These are phyloP conservation scores for Gila robusta DNA, from an alignment of 2,797 vertebrate species.

Conservation along the genomic window DNA sequence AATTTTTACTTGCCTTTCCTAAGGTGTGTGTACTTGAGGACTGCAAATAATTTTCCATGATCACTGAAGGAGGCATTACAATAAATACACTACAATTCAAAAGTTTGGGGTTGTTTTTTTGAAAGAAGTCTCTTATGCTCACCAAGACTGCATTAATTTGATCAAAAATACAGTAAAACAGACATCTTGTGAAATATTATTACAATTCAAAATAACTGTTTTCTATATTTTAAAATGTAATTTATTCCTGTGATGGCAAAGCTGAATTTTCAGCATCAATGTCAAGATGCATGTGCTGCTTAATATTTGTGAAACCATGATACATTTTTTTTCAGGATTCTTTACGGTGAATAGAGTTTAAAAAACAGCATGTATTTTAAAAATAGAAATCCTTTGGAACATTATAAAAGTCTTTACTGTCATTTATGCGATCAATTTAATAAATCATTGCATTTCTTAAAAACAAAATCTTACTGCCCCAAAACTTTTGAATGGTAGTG, in stretches of 20 bases:
- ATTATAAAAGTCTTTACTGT: not conserved
- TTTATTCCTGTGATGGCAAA: not conserved
- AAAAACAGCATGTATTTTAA: not conserved
- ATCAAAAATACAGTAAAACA: not conserved
- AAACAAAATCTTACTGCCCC: not conserved
- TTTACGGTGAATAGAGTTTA: not conserved
- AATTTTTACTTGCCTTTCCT: slow-evolving; percentile 2
- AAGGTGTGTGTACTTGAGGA: slow-evolving; percentile 22
- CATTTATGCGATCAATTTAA: not conserved
- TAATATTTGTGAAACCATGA: not conserved
- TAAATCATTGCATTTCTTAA: slow-evolving; percentile 1
- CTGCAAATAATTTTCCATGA: slow-evolving; percentile 25
- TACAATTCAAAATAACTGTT: no score
- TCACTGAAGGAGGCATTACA: not conserved
- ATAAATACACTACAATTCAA: not conserved
- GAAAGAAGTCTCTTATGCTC: not conserved
- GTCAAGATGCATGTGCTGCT: not conserved
- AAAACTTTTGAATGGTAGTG: not conserved
- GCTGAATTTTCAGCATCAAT: not conserved
- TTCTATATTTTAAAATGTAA: slow-evolving; percentile 9
- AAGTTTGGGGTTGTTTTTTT: not conserved
- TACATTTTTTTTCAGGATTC: not conserved
- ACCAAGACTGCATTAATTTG: not conserved
- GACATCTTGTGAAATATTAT: not conserved
- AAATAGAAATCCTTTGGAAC: not conserved